phyloP scores from a whole-genome alignment of 2,888 invertebrate genomes.

The Colostygia pectinataria region DNA sequence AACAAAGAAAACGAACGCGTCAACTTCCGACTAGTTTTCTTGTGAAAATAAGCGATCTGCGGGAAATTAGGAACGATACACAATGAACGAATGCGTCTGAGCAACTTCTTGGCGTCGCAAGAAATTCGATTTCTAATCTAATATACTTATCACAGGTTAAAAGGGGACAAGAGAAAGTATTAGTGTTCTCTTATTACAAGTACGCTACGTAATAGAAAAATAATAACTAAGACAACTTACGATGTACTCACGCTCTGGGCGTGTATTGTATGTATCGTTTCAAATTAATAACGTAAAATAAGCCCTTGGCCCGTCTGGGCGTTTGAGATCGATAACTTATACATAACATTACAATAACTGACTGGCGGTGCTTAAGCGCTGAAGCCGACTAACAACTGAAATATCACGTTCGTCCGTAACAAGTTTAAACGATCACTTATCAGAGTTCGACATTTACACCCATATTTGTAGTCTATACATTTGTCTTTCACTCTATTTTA shows the following conservation, averaged over 20 bases:
- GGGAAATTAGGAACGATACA: conserved; percentile 78
- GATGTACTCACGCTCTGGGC: conserved; percentile 58
- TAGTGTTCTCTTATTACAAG: conserved; percentile 79
- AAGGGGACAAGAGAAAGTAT: conserved; percentile 81
- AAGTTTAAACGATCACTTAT: conserved; percentile 25
- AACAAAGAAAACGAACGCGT: conserved; percentile 57
- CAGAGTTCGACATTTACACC: conserved; percentile 23
- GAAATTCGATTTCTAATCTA: conserved; percentile 73
- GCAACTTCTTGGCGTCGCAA: conserved; percentile 72
- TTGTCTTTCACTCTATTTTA: conserved; percentile 6
- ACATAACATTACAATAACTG: conserved; percentile 54
- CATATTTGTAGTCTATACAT: conserved; percentile 10
- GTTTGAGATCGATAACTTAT: conserved; percentile 79
- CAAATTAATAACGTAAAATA: conserved; percentile 55
- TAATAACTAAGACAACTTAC: conserved; percentile 75
- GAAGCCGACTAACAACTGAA: conserved; percentile 62
- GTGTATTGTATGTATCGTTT: conserved; percentile 56
- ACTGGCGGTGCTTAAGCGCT: conserved; percentile 70
- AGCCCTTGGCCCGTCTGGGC: conserved; percentile 70
- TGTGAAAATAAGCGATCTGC: conserved; percentile 64
- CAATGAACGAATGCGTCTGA: conserved; percentile 64
- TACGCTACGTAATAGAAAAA: conserved; percentile 58
- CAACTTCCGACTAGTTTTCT: conserved; percentile 69
- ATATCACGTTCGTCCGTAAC: conserved; percentile 54
- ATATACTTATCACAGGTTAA: conserved; percentile 83